These are phyloP conservation scores for Calycopis cecrops DNA, from an alignment of 1,140 invertebrate species.

Conservation along the genomic window DNA sequence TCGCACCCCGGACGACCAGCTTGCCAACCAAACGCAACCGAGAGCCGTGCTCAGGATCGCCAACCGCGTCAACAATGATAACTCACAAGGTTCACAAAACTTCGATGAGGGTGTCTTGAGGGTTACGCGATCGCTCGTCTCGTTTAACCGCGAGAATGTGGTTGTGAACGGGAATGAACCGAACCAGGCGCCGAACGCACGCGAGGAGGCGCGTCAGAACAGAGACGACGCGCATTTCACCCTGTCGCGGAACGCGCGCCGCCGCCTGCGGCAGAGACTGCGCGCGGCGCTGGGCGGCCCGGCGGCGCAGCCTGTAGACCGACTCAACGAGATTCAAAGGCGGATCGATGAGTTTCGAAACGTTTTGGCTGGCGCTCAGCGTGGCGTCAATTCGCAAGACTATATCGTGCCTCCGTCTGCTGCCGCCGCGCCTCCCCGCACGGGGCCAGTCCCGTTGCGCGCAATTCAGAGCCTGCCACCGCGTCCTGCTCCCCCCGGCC, in stretches of 20 bases:
- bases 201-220: not conserved
- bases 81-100: constrained; percentile 37
- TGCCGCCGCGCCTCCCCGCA: no score
- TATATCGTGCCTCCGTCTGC: not conserved
- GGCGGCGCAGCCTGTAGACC: constrained; percentile 1
- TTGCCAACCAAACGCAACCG: constrained; percentile 41
- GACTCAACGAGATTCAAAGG: constrained; percentile 2
- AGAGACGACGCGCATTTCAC: not conserved
- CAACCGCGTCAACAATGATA: constrained; percentile 39
- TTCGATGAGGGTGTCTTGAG: constrained; percentile 46
- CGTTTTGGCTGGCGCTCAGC: not conserved
- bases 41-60: constrained; percentile 57
- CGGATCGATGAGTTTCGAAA: not conserved
- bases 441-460: no score
- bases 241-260: constrained; percentile 49
- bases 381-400: not conserved
- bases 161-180: constrained; percentile 24
- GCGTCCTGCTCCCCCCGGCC: no score
- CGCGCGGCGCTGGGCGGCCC: constrained; percentile 38
- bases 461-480: no score
- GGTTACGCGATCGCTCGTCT: constrained; percentile 45
- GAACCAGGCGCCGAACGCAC: not conserved
- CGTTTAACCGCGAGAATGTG: constrained; percentile 41
- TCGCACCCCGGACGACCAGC: constrained; percentile 42
- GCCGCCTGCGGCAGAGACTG: constrained; percentile 47